Evolutionary conservation across 2,113 vertebrate species (phyloP).

Genomic region (Ctenodactylus gundi): DNA sequence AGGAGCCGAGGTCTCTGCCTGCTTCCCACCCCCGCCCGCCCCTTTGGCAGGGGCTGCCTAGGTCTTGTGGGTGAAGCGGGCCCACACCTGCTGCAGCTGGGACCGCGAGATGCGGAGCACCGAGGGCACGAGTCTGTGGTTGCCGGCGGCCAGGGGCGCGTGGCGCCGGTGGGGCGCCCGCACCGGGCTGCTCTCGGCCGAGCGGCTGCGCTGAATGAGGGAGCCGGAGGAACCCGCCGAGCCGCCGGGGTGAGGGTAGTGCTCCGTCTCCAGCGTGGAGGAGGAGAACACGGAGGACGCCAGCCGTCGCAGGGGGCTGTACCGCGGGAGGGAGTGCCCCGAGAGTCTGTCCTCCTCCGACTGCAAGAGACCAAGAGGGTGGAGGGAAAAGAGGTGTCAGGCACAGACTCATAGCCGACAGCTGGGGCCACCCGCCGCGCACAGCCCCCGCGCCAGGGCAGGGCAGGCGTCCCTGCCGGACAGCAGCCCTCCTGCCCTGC

Average conservation of each 20-base stretch:
- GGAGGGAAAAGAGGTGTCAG: slow-evolving; percentile 92
- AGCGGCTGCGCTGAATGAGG: slow-evolving; percentile 99
- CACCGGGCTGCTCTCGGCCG: slow-evolving; percentile 98
- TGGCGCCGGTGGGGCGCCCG: slow-evolving; percentile 91
- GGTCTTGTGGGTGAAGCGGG: slow-evolving; percentile 97
- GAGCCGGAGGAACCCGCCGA: slow-evolving; percentile 81
- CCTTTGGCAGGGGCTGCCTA: slow-evolving; percentile 84
- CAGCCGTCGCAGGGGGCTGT: slow-evolving; percentile 98
- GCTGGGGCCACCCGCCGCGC: slow-evolving; percentile 77
- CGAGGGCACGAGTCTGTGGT: slow-evolving; percentile 95
- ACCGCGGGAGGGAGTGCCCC: slow-evolving; percentile 91
- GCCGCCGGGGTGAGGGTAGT: slow-evolving; percentile 92
- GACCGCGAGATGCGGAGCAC: slow-evolving; percentile 94
- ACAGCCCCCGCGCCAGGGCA: slow-evolving; percentile 75
- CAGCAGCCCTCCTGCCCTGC: background rate
- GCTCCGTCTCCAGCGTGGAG: slow-evolving; percentile 98
- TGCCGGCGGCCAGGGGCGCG: slow-evolving; percentile 88
- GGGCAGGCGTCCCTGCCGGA: slow-evolving; percentile 39
- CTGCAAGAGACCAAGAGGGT: slow-evolving; percentile 99
- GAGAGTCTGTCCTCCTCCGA: slow-evolving; percentile 95
- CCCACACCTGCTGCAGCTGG: slow-evolving; percentile 98
- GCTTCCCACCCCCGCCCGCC: slow-evolving; percentile 78
- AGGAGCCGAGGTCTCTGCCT: slow-evolving; percentile 76
- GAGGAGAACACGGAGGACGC: slow-evolving; percentile 99
- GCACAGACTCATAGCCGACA: slow-evolving; percentile 86